Percentiles rank a stretch among this genome's conserved stretches.
These are phyloP conservation scores for Brenthis daphne DNA, from an alignment of 2,888 invertebrate genomes.

Conservation along the genomic window DNA sequence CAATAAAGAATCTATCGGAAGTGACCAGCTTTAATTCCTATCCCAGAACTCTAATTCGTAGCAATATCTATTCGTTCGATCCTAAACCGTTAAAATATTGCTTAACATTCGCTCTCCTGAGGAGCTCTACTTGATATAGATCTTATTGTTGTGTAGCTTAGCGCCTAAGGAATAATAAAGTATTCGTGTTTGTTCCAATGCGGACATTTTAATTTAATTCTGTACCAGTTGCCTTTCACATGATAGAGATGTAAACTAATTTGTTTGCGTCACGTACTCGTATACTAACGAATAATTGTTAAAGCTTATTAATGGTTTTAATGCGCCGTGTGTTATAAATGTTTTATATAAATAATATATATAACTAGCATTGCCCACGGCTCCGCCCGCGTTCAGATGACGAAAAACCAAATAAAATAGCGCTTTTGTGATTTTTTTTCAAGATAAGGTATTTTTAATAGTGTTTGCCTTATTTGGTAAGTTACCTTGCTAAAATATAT, in stretches of 20 bases:
- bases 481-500: too few species aligned
- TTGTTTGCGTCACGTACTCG: conserved; percentile 11
- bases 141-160: conserved; percentile 19
- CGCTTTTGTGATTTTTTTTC: too few species aligned
- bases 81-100: conserved; percentile 7
- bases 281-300: conserved; percentile 11
- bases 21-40: background rate
- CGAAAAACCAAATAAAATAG: too few species aligned
- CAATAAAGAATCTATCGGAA: background rate
- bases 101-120: conserved; percentile 14
- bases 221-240: background rate
- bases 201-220: conserved; percentile 21
- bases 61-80: background rate
- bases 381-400: too few species aligned
- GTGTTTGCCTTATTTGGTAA: too few species aligned
- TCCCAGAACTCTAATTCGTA: background rate
- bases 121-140: conserved; percentile 10
- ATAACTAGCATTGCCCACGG: too few species aligned
- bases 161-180: conserved; percentile 17
- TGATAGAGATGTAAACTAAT: conserved; percentile 6
- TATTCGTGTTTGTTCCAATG: conserved; percentile 1
- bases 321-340: background rate
- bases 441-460: too few species aligned
- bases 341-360: too few species aligned
- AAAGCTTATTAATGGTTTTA: background rate